Evolutionary conservation across 2,888 invertebrate species (phyloP).

Genomic region (Scaptodrosophila latifasciaeformis): DNA sequence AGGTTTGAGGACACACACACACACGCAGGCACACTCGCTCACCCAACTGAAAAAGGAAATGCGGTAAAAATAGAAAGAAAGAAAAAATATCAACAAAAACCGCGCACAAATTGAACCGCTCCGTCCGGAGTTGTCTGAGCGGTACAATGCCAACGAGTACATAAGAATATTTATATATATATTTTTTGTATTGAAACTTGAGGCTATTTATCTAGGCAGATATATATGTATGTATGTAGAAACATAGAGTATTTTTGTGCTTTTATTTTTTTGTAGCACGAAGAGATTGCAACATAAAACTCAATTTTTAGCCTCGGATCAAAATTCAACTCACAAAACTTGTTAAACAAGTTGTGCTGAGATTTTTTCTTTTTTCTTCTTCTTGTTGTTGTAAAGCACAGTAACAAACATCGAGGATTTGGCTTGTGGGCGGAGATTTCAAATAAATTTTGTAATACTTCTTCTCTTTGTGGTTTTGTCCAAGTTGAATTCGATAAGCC

Average conservation of each 20-base stretch:
- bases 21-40: no score
- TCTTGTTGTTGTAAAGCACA: no score
- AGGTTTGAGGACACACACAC: no score
- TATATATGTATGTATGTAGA: background rate
- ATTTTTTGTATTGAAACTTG: background rate
- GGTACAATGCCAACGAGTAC: no score
- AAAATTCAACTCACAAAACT: conserved; percentile 42
- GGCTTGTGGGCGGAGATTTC: conserved; percentile 41
- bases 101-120: no score
- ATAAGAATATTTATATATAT: background rate
- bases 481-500: no score
- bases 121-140: no score
- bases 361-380: no score
- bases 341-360: conserved; percentile 51
- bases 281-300: conserved; percentile 19
- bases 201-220: background rate
- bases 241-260: background rate
- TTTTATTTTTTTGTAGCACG: background rate
- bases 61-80: no score
- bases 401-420: conserved; percentile 16
- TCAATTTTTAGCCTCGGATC: conserved; percentile 10
- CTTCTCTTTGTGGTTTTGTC: no score
- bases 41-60: no score
- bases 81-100: conserved; percentile 3
- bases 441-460: no score